phyloP scores from a whole-genome alignment of 1,140 invertebrate genomes.

The Theocolax elegans region DNA sequence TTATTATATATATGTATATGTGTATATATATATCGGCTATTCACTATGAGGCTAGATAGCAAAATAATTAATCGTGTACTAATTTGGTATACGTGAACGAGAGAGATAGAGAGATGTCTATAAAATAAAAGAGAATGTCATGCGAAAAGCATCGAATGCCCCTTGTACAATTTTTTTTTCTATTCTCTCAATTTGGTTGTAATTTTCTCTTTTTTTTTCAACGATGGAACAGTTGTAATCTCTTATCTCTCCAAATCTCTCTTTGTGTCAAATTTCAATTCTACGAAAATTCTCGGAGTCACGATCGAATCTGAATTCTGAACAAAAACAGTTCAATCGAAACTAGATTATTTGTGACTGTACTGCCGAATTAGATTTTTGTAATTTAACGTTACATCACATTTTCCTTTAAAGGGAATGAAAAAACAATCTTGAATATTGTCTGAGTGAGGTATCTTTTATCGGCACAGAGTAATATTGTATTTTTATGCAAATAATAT shows the following conservation, averaged over 20 bases:
- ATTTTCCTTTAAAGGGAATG: too few relatives aligned
- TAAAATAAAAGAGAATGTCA: conserved; percentile 16
- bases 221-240: not conserved
- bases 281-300: not conserved
- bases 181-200: not conserved
- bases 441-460: too few relatives aligned
- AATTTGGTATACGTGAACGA: conserved; percentile 2
- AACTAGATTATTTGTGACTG: too few relatives aligned
- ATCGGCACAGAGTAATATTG: not conserved
- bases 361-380: too few relatives aligned
- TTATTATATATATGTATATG: conserved; percentile 56
- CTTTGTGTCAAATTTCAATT: not conserved
- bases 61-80: conserved; percentile 8
- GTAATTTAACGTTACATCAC: too few relatives aligned
- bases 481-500: not conserved
- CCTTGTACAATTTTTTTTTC: not conserved
- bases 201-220: too few relatives aligned
- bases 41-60: conserved; percentile 8
- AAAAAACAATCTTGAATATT: too few relatives aligned
- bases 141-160: conserved; percentile 19
- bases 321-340: not conserved
- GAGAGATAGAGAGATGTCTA: conserved; percentile 20
- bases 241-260: conserved; percentile 34
- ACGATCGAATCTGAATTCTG: not conserved
- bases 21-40: conserved; percentile 23